phyloP scores from a whole-genome alignment of 2,113 vertebrate species.

The Martes martes region DNA sequence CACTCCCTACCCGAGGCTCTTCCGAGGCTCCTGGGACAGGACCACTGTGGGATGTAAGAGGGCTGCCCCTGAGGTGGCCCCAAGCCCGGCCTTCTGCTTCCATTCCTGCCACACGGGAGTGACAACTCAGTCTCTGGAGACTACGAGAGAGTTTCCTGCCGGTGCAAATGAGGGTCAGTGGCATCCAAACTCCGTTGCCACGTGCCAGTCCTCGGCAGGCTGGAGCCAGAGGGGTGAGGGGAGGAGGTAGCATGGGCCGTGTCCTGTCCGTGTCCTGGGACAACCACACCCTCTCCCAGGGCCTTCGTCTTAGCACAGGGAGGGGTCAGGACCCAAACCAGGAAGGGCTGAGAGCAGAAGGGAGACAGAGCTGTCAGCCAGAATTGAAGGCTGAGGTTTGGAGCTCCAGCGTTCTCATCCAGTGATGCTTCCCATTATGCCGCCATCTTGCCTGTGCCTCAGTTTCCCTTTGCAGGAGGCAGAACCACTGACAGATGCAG shows the following conservation, averaged over 20 bases:
- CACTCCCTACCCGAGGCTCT: background rate
- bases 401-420: background rate
- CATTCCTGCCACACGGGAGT: background rate
- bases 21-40: background rate
- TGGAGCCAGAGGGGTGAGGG: background rate
- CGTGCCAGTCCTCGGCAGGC: background rate
- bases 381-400: background rate
- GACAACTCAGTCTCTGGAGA: background rate
- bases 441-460: background rate
- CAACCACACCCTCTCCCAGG: accelerated
- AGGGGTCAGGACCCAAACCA: background rate
- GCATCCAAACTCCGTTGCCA: background rate
- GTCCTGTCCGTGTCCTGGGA: background rate
- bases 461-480: background rate
- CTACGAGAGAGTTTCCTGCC: background rate
- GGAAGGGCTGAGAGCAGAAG: background rate
- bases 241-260: too few species aligned
- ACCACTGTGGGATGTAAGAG: background rate
- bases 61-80: accelerated
- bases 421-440: background rate
- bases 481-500: background rate
- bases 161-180: accelerated
- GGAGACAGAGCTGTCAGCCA: background rate
- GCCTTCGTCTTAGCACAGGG: background rate
- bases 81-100: background rate